Evolutionary conservation across 2,888 invertebrate genomes (phyloP).

Genomic region (Nymphalis urticae): DNA sequence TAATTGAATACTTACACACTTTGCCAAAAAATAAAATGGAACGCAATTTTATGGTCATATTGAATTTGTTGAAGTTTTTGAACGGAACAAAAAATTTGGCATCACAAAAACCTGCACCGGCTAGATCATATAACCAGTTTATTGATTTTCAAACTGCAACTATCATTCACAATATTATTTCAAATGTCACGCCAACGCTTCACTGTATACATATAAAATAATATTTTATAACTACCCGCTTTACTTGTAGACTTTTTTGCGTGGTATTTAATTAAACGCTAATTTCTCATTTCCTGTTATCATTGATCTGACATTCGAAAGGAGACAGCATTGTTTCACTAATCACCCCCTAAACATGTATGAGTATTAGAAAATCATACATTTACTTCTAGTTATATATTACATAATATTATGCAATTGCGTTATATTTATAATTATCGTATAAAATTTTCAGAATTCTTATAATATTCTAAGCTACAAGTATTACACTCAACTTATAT

Average conservation of each 20-base stretch:
- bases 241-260: background rate
- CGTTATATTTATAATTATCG: too few species aligned
- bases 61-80: constrained; percentile 3
- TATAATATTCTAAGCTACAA: too few species aligned
- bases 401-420: too few species aligned
- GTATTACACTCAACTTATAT: too few species aligned
- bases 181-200: constrained; percentile 18
- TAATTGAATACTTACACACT: too few species aligned
- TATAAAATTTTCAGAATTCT: too few species aligned
- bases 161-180: constrained; percentile 30
- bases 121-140: constrained; percentile 29
- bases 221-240: background rate
- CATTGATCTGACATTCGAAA: background rate
- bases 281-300: background rate
- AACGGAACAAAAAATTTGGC: constrained; percentile 22
- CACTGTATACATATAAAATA: background rate
- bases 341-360: too few species aligned
- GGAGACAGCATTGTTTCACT: too few species aligned
- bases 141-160: constrained; percentile 29
- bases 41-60: constrained; percentile 9
- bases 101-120: constrained; percentile 28
- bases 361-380: too few species aligned
- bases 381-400: too few species aligned
- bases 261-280: background rate
- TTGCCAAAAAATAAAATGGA: background rate